Conservation (phyloP, 2,113 vertebrate species). For the Willisornis vidua region DNA sequence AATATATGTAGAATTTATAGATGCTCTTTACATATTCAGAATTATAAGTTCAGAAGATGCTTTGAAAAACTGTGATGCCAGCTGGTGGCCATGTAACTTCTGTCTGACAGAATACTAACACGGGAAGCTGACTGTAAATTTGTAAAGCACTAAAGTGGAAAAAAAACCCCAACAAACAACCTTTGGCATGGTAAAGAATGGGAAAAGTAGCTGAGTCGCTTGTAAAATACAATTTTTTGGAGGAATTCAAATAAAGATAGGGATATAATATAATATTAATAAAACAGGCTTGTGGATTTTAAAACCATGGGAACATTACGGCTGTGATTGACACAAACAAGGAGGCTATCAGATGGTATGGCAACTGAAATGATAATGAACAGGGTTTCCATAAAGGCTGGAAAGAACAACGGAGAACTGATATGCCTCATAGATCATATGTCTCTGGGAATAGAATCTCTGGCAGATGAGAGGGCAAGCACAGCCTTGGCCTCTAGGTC, state of each 20-base stretch:
- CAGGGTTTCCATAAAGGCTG: not conserved
- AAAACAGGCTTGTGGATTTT: not conserved
- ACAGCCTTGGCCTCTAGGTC: not conserved
- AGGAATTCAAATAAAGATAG: not conserved
- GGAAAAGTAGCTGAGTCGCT: not conserved
- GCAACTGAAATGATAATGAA: not conserved
- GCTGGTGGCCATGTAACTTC: not conserved
- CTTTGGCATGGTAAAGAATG: not conserved
- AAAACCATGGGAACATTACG: not conserved
- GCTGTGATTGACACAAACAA: not conserved
- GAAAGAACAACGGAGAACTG: not conserved
- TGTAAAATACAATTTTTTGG: not conserved
- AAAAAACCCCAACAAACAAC: not conserved
- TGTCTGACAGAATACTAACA: not conserved
- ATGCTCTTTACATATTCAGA: not conserved
- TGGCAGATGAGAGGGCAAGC: not conserved
- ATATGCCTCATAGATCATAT: not conserved
- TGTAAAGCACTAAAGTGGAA: not conserved
- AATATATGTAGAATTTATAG: not conserved
- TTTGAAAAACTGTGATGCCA: not conserved
- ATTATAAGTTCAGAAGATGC: not conserved
- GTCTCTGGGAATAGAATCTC: not conserved
- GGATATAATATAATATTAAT: not conserved
- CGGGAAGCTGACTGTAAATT: not conserved
- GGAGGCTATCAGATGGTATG: not conserved